Evolutionary conservation across 1,140 invertebrate species (phyloP), one percentile per base, ranked within the genome.

Genomic region (Pseudomyrmex gracilis): DNA sequence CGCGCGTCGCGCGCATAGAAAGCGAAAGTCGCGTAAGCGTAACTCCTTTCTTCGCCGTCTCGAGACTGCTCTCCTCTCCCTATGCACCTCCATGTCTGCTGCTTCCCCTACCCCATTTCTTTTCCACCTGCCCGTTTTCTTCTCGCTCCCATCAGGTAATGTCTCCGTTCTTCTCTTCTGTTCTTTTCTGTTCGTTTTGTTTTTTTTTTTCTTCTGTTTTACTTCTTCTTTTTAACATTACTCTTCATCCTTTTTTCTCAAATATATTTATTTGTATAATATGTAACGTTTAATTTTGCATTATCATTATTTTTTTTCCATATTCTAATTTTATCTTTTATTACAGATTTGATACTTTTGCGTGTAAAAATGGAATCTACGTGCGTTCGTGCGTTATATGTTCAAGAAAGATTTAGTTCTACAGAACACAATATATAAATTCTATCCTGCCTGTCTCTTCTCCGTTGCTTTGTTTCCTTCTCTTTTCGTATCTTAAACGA

Each of bases 21-120:
- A 93, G 92, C 91, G 91, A 93, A 93, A 93, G 92, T 93, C 88
- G 53, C 47, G n/a, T n/a, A n/a, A 86, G 86, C 84, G 17, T 24
- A 82, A 82, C 73, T 90, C 88, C 80, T 87, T 92, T 89, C 89
- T 89, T 90, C 74, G 73, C 55, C 87, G 89, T 91, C 90, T 90
- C 89, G 88, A 83, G 88, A 83, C 85, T 84, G 43, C 45, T 58
- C 57, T 66, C 57, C 73, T 43, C n/a, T n/a, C n/a, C n/a, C 63
- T 22, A 43, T 15, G 20, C 67, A 71, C 70, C 73, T 57, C 24
- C 24, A 22, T 58, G 47, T 58, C 17, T n/a, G 34, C 17, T n/a
- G 34, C 64, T 57, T 57, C 17, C n/a, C 34, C 24, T 64, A 57
- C 73, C 71, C 71, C 55, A 80, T 82, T 85, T 83, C 45, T 55